Evolutionary conservation across 2,888 invertebrate species (phyloP).

Genomic region (Hemistola chrysoprasaria): DNA sequence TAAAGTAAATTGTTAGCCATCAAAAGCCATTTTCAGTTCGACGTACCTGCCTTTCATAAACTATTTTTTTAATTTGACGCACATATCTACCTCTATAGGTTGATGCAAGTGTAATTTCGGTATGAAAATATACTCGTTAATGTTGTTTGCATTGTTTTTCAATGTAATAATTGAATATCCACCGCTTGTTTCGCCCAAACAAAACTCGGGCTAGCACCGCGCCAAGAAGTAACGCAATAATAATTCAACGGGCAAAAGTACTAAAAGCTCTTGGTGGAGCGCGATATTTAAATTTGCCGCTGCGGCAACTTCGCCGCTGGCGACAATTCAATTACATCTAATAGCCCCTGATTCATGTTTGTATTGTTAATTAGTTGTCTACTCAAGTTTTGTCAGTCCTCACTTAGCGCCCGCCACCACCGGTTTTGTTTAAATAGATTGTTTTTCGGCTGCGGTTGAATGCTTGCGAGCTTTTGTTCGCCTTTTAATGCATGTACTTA

Average conservation of each 20-base stretch:
- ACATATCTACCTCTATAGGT: too few species aligned
- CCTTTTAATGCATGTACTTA: constrained; percentile 50
- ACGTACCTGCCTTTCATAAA: too few species aligned
- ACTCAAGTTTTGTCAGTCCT: constrained; percentile 80
- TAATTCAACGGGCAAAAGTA: constrained; percentile 49
- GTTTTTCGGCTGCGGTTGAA: constrained; percentile 59
- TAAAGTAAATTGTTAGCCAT: too few species aligned
- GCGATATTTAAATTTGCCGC: constrained; percentile 77
- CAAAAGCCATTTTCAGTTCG: too few species aligned
- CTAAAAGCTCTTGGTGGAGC: constrained; percentile 64
- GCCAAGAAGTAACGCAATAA: constrained; percentile 41
- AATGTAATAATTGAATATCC: constrained; percentile 16
- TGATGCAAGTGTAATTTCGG: not conserved
- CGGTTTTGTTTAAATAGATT: constrained; percentile 71
- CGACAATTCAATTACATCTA: constrained; percentile 81
- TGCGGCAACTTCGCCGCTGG: constrained; percentile 72
- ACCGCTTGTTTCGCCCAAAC: constrained; percentile 26
- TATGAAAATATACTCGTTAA: constrained; percentile 12
- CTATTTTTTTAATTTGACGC: too few species aligned
- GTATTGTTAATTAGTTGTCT: constrained; percentile 80
- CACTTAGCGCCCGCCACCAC: constrained; percentile 55
- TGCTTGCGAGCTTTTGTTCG: constrained; percentile 55
- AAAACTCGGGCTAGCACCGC: constrained; percentile 26
- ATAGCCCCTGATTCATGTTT: constrained; percentile 82
- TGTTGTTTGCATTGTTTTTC: constrained; percentile 11